Conservation (phyloP, 2,113 vertebrate species). For the Lepus americanus region DNA sequence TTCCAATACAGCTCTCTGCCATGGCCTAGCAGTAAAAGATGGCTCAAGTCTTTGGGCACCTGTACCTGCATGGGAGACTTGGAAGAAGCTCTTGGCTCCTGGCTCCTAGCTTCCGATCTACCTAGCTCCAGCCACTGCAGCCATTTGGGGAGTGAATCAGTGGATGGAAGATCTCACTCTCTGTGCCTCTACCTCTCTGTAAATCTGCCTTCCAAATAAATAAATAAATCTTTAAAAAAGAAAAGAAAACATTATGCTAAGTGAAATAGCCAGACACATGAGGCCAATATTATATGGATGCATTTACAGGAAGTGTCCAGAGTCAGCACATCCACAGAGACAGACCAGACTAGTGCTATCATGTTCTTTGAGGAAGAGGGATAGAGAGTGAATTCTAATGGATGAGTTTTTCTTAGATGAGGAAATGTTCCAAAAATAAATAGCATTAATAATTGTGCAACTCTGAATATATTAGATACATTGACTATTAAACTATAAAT, state of each 20-base stretch:
- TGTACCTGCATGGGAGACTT: too few species aligned
- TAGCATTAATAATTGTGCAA: not conserved
- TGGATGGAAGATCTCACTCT: too few species aligned
- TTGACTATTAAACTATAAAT: not conserved
- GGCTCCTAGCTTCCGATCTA: too few species aligned
- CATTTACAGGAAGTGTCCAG: slow-evolving; percentile 3
- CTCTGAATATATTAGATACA: slow-evolving; percentile 28
- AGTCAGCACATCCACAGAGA: not conserved
- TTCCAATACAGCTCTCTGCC: too few species aligned
- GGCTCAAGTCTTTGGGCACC: too few species aligned
- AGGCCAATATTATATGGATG: not conserved
- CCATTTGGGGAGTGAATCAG: too few species aligned
- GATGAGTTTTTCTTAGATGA: not conserved
- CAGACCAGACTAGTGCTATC: not conserved
- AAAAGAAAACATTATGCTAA: not conserved
- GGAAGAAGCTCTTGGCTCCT: too few species aligned
- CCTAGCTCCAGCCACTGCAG: too few species aligned
- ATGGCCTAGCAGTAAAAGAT: too few species aligned
- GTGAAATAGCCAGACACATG: not conserved
- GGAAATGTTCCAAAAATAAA: slow-evolving; percentile 51
- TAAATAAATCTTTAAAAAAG: too few species aligned
- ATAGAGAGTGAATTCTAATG: not conserved
- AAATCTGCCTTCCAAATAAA: too few species aligned
- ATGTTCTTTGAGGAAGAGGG: not conserved
- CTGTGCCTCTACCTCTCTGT: too few species aligned